Percentiles rank a stretch among this genome's conserved stretches.
Evolutionary conservation across 2,797 vertebrate species (phyloP).

Genomic region (Poecilia velifera): DNA sequence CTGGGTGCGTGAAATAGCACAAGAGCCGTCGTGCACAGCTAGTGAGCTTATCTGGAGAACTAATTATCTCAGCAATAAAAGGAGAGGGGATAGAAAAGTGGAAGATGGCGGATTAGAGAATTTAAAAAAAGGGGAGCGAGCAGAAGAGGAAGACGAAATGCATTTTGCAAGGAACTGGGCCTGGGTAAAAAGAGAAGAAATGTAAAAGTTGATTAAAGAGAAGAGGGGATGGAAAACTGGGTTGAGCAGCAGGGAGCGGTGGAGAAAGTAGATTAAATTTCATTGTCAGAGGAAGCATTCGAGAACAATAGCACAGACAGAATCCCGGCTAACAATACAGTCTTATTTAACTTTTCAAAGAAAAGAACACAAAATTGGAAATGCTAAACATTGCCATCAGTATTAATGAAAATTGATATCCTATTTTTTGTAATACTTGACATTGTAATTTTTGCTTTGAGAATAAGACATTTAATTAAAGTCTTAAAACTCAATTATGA

Average conservation of each 20-base stretch:
- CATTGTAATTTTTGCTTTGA: background rate
- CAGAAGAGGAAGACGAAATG: conserved; percentile 14
- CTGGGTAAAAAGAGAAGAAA: conserved; percentile 11
- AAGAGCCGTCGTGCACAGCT: conserved; percentile 39
- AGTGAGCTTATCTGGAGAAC: conserved; percentile 64
- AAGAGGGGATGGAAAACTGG: conserved; percentile 3
- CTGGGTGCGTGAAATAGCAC: conserved; percentile 52
- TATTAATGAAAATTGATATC: background rate
- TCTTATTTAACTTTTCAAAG: conserved; percentile 11
- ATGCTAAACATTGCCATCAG: background rate
- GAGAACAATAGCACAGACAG: background rate
- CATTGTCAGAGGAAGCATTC: background rate
- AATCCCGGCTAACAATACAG: conserved; percentile 13
- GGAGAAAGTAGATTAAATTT: background rate
- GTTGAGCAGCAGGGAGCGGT: conserved; percentile 19
- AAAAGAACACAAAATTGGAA: background rate
- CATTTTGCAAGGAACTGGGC: conserved; percentile 1
- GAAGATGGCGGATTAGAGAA: conserved; percentile 40
- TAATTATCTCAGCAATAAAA: conserved; percentile 66
- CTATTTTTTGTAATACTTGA: background rate
- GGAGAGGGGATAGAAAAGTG: conserved; percentile 28
- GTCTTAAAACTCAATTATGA: background rate
- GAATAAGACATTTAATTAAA: background rate
- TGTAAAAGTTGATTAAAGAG: conserved; percentile 9
- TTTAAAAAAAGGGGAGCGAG: conserved; percentile 15